A percentile compares a stretch with the other conserved stretches of the same genome.
phyloP scores from a whole-genome alignment of 2,797 vertebrate genomes.

The Eutrigla gurnardus region DNA sequence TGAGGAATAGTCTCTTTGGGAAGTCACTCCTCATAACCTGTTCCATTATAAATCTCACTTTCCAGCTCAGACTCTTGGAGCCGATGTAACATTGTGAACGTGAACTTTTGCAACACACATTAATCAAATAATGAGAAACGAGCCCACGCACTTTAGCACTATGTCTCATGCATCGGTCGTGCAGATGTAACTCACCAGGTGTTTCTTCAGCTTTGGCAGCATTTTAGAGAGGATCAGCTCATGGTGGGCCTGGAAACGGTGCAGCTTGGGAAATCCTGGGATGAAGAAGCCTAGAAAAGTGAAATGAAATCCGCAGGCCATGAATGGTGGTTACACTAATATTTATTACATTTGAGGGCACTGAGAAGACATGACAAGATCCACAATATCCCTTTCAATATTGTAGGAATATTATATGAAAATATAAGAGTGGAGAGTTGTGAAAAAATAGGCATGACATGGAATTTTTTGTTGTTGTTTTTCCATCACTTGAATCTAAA shows the following conservation, averaged over 20 bases:
- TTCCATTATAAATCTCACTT: conserved; percentile 31
- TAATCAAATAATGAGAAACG: conserved; percentile 29
- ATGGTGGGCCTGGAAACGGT: conserved; percentile 90
- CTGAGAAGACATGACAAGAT: too few species aligned
- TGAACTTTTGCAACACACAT: conserved; percentile 22
- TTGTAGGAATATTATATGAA: neutral
- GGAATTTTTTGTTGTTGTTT: neutral
- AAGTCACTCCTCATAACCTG: conserved; percentile 11
- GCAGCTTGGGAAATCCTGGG: conserved; percentile 91
- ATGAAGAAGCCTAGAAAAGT: conserved; percentile 88
- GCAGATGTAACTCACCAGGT: conserved; percentile 83
- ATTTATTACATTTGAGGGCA: neutral
- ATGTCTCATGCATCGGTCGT: neutral
- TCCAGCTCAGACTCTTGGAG: conserved; percentile 15
- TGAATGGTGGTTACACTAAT: too few species aligned
- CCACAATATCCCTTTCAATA: neutral
- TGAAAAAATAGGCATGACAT: neutral
- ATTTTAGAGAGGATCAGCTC: conserved; percentile 89
- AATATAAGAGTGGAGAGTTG: neutral
- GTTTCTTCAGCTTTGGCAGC: conserved; percentile 90
- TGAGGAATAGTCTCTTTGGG: conserved; percentile 32
- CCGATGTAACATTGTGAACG: conserved; percentile 1
- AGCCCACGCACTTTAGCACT: neutral
- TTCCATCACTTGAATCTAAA: neutral
- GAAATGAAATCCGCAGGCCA: neutral